Evolutionary conservation across 2,113 vertebrate species (phyloP), one percentile per base, ranked within the genome.

Genomic region (Corythornis vintsioides): DNA sequence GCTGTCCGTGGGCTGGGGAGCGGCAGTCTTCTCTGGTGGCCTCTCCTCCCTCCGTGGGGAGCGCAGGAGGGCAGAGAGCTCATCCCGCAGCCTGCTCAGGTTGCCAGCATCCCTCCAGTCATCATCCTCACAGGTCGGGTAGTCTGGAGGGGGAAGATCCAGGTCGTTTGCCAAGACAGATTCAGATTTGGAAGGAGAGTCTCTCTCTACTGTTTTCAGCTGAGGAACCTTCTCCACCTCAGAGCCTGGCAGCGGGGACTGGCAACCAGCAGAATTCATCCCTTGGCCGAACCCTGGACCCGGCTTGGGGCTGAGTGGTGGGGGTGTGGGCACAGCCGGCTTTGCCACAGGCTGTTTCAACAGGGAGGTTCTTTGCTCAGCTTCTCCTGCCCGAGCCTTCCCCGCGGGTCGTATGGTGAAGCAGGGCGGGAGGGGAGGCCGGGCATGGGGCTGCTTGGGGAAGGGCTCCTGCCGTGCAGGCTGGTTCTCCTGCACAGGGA

Each of bases 11-110:
- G 92, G n/a, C 42, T 16, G 75, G 43, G 94, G 33, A 67, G 59
- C 22, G 0, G 17, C 2, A 0, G 15, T 53, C 71, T 26, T 94
- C 33, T 97, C 95, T 5, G 0, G 3, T 1, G 20, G 79, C 50
- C 60, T 72, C 79, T 96, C 90, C 50, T 96, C 96, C n/a, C 86
- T 78, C 61, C 71, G 93, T 0, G 93, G 91, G 25, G 95, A 96
- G 31, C 89, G 95, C 81, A 98, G 91, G n/a, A 98, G 95, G 16
- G 96, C 97, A 0, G 97, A 97, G 55, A 98, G 92, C 90, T 98
- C 97, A 0, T 95, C 92, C 40, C 97, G 96, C 64, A 98, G 95
- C 82, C 88, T 95, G 47, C 87, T 97, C 85, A 98, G 94, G 71
- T 97, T 98, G 86, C 15, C 31, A 35, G 96, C 92, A 1, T 98